Base-by-base conservation (phyloP, 2,888 invertebrate species). In the Sepiola atlantica region DNA sequence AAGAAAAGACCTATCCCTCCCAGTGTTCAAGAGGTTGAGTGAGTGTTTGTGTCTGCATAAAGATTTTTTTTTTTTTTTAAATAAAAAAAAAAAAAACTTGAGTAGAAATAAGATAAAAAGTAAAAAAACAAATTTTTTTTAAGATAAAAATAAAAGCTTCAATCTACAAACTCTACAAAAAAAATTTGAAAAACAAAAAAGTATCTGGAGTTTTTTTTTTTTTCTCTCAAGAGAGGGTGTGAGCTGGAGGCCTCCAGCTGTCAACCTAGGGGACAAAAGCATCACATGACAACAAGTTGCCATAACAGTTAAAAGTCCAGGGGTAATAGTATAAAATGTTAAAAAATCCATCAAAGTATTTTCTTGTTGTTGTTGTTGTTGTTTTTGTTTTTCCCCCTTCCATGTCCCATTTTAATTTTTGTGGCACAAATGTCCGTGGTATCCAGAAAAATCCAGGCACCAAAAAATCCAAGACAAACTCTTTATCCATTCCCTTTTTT, bases 261-360 rank as follows among this genome's bases (percentile, higher is more conserved):
- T n/a, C 77, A 77, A 77, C 77, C 77, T 77, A 77, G 77, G 77
- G 77, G 77, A 77, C 77, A 77, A 77, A 77, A 77, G 4, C 77
- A n/a, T 77, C 77, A 77, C n/a, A 77, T 77, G 77, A 77, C 77
- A 77, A 77, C n/a, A 77, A 77, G 77, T 77, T 77, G 77, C 77
- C 77, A 77, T 77, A 77, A 77, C 77, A 77, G n/a, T 77, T n/a
- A n/a, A 77, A 77, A 77, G 77, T 77, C 77, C 77, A 77, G 77
- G 1, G 77, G n/a, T 77, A 61, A n/a, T n/a, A 32, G n/a, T 16
- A 77, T 14, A 77, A 77, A 77, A 77, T n/a, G 45, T 45, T 45
- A 61, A 61, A 61, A 61, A 61, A 61, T 21, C 57, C 14, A 12
- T 77, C 12, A n/a, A 77, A 77, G 77, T 77, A 77, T 77, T 77